Base-by-base conservation (phyloP, 2,797 vertebrate species). In the Sphaeramia orbicularis region DNA sequence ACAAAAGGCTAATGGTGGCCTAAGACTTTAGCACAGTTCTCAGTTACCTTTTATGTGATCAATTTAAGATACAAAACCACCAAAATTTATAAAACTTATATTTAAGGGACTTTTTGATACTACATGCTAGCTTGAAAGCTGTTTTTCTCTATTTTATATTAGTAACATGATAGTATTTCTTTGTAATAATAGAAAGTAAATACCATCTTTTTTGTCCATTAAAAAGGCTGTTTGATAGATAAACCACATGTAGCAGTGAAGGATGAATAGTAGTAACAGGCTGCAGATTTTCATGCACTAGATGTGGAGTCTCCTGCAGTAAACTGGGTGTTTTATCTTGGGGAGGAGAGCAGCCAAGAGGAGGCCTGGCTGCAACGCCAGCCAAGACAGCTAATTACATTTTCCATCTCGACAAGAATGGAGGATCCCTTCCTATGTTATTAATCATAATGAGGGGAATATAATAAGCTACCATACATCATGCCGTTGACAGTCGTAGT, bases 371-470 rank as follows among this genome's bases (percentile, higher is more conserved):
- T 86, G 83, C 85, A 87, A 63, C 74, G 80, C 82, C 83, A 81
- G 90, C 87, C 88, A 84, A 85, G 83, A 82, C 85, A 59, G 89
- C 90, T 94, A 93, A 94, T 94, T 94, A 80, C 85, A 93, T 94
- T 93, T 92, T 91, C 92, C 89, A 83, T 91, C 91, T 90, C 61
- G 84, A 86, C 83, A 89, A 92, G 92, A 92, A 91, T 81, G 84
- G 88, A 92, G 84, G 85, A 91, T 92, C 86, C 87, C 86, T 87
- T 90, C 83, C 89, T 81, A 80, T 85, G 90, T 93, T 93, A 94
- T 94, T 94, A 93, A 93, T 94, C 93, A 93, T 93, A 94, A 94
- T 93, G 90, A 94, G 86, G 84, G 87, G 80, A 84, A 85, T 81
- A 89, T 92, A 93, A 93, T 93, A 92, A 90, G 89, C 86, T 80